Conservation (phyloP, 2,888 invertebrate species). For the Hyposoter didymator region DNA sequence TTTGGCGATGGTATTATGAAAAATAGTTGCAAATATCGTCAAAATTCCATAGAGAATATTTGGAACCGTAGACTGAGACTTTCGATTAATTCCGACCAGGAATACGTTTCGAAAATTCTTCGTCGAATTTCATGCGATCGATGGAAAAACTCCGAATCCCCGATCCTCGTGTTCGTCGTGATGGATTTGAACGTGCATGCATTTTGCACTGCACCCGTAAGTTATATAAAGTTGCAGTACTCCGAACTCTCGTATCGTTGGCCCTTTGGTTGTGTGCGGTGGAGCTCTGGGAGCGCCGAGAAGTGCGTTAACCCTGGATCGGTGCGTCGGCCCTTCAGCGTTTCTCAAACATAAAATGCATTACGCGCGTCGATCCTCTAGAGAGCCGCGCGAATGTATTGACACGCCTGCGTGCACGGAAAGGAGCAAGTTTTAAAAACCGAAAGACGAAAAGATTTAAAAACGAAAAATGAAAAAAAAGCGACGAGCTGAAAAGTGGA, state of each 20-base stretch:
- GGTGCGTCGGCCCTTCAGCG: slow-evolving; percentile 81
- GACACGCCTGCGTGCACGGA: slow-evolving; percentile 10
- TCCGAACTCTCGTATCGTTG: slow-evolving; percentile 14
- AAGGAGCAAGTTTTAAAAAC: neutral
- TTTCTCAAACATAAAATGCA: slow-evolving; percentile 76
- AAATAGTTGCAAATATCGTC: neutral
- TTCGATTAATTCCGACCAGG: too few species aligned
- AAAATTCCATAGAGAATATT: too few species aligned
- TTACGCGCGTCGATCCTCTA: slow-evolving; percentile 52
- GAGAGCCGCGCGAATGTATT: slow-evolving; percentile 24
- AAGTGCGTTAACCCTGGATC: slow-evolving; percentile 80
- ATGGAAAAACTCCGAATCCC: neutral
- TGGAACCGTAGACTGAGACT: too few species aligned
- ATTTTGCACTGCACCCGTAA: slow-evolving; percentile 2
- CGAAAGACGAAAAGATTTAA: neutral
- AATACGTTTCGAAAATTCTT: too few species aligned
- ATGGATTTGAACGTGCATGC: neutral
- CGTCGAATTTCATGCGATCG: neutral
- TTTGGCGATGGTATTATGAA: neutral
- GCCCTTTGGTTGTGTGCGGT: slow-evolving; percentile 43
- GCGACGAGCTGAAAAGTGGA: neutral
- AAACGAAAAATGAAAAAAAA: slow-evolving; percentile 7
- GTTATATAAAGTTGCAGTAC: slow-evolving; percentile 12
- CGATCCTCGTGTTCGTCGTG: neutral
- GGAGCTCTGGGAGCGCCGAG: slow-evolving; percentile 57